Evolutionary conservation across 2,888 invertebrate species (phyloP), one percentile per base, ranked within the genome.

Genomic region (Macrophya annulata): DNA sequence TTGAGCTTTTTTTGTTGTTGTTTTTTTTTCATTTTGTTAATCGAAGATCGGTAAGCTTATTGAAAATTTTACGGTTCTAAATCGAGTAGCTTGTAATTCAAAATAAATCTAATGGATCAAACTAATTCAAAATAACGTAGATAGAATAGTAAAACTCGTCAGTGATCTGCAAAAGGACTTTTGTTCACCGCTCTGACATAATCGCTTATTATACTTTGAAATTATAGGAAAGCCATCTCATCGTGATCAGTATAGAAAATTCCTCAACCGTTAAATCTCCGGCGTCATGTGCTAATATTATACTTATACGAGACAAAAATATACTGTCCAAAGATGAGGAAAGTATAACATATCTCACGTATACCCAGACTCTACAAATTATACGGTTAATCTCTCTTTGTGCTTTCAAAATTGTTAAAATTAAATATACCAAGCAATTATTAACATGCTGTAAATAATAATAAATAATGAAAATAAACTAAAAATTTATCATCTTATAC

Each of bases 251-350:
- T 68, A 15, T 68, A 15, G 37, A 68, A 17, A 68, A 68, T 68
- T 37, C 25, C 1, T 37, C 17, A 68, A 68, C 17, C 17, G 37
- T 68, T 37, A 6, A 37, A 68, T 68, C 68, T 31, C 37, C 37
- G 31, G 17, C 37, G 37, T 68, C 37, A 68, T 68, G 17, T 68
- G 68, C 37, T 17, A 68, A 68, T 37, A 68, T 37, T 68, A 68
- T 68, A 68, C 31, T 37, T 37, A 8, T 68, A 68, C 6, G 8
- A 68, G 21, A 68, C 37, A 12, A 68, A 37, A 68, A 37, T 68
- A 17, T 68, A 8, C 37, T 68, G 15, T 68, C 25, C 17, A 15
- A 68, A 68, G 68, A 68, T 68, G 68, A 68, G 17, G 37, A 17
- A 37, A 9, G 21, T 12, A 62, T 12, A 62, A 62, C 62, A 25